Evolutionary conservation across 2,888 invertebrate genomes (phyloP).

Genomic region (Pterostichus niger): DNA sequence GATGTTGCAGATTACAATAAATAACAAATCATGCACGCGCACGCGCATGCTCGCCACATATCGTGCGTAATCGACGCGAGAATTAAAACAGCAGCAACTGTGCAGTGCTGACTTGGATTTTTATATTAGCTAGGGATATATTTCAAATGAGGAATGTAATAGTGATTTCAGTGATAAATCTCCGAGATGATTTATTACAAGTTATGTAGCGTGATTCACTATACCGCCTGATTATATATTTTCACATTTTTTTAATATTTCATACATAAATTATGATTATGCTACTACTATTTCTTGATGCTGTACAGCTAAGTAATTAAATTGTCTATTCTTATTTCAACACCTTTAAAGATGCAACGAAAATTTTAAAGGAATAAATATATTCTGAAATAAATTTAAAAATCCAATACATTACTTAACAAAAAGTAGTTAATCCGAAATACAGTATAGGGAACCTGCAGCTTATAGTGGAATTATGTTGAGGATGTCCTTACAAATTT

Average conservation of each 20-base stretch:
- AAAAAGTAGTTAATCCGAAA: no score
- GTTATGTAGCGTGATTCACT: not conserved
- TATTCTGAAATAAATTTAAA: no score
- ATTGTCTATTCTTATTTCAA: slow-evolving; percentile 11
- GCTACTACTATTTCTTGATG: not conserved
- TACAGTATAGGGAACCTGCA: no score
- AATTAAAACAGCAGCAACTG: slow-evolving; percentile 25
- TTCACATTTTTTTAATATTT: slow-evolving; percentile 9
- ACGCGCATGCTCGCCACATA: not conserved
- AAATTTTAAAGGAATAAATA: no score
- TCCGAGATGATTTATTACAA: not conserved
- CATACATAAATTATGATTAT: slow-evolving; percentile 23
- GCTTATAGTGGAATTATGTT: no score
- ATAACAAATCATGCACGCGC: slow-evolving; percentile 55
- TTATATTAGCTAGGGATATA: slow-evolving; percentile 5
- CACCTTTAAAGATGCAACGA: no score
- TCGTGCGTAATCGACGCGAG: slow-evolving; percentile 33
- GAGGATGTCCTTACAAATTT: no score
- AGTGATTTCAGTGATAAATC: slow-evolving; percentile 38
- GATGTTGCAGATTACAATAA: slow-evolving; percentile 61
- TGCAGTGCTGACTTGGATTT: not conserved
- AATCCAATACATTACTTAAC: no score
- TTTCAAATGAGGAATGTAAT: slow-evolving; percentile 41
- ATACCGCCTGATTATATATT: slow-evolving; percentile 24
- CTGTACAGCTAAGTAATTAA: slow-evolving; percentile 18